Base-by-base conservation (phyloP, 2,888 invertebrate genomes). In the Trachelus iudaicus region DNA sequence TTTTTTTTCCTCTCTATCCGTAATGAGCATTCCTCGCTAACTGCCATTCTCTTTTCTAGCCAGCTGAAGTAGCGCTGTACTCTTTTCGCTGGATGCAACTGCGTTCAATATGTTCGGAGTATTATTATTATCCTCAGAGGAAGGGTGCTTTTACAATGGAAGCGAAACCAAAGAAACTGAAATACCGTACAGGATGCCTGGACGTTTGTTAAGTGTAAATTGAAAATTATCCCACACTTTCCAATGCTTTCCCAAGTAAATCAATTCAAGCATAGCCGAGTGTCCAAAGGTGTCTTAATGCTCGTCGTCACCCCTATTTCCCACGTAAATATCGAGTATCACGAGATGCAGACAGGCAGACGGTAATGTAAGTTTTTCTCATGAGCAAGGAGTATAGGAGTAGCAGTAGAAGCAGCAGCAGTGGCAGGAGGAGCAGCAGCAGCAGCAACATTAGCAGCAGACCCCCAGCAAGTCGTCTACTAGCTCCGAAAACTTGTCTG, bases 271-370 rank as follows among this genome's bases (percentile, higher is more conserved):
- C 56, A 2, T 23, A 23, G 56, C 9, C 23, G 9, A 56, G 56
- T 56, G 56, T 56, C 23, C 30, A 69, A n/a, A 69, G 15, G 35
- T 73, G 40, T 71, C 34, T 33, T 30, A 35, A n/a, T 35, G 31
- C 9, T 75, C 81, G 82, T 81, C 81, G 81, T 82, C 80, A 79
- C 79, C 73, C 83, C 82, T 84, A 88, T 90, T 91, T 91, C 91
- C 91, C 91, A 91, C 91, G 91, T 91, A 90, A 90, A 90, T 90
- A 90, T 90, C 86, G 86, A 82, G 88, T 85, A 83, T 83, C 84
- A 84, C 73, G 73, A 34, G 73, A 79, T 35, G 76, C 69, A 77
- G 77, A 77, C 79, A 76, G 76, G 69, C 79, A 69, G 79, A 76
- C 81, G 79, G 78, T 81, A 79, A 75, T 75, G 76, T 76, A 79